Evolutionary conservation across 1,140 invertebrate species (phyloP), one percentile per base, ranked within the genome.

Genomic region (Lucilia cuprina): DNA sequence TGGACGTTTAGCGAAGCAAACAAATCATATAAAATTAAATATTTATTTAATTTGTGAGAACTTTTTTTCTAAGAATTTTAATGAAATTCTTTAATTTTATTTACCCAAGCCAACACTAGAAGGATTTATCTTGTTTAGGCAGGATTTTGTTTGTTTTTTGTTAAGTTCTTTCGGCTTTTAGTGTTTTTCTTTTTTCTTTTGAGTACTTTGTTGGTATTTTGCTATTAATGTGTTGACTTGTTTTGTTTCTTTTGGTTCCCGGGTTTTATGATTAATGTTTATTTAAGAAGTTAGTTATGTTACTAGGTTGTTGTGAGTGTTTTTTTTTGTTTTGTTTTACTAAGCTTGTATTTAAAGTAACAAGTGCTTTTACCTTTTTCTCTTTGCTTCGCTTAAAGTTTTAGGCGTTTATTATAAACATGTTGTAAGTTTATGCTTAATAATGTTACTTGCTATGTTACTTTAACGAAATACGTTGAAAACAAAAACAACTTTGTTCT

Each of bases 361-460:
- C 77, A 80, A 80, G 77, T 49, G 47, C 77, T 80, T 80, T 82
- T 82, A 35, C 2, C 19, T 74, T 30, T 65, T 50, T n/a, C 30
- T 30, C 41, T 78, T 78, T 47, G 17, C 7, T 74, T 25, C n/a
- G n/a, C 12, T 74, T 78, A 17, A 9, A 9, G 13, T 78, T 78
- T 78, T 34, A 78, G 41, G 41, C 41, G 77, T 80, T 80, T 80
- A 80, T 80, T 80, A 80, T 80, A 80, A n/a, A 80, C 77, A 21
- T 49, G 77, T 80, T 80, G 77, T 21, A 60, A 80, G 77, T 49
- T 80, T 80, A 80, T 80, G 41, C 77, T 80, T 80, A 49, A 80
- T 49, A 80, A 80, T 80, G 77, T 80, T 80, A 80, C 77, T 80
- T 49, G 77, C 50, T 80, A 35, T 80, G 21, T 41, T 78, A 41